These are phyloP conservation scores for Epistrophe grossulariae DNA, from an alignment of 2,888 invertebrate genomes.

Conservation along the genomic window DNA sequence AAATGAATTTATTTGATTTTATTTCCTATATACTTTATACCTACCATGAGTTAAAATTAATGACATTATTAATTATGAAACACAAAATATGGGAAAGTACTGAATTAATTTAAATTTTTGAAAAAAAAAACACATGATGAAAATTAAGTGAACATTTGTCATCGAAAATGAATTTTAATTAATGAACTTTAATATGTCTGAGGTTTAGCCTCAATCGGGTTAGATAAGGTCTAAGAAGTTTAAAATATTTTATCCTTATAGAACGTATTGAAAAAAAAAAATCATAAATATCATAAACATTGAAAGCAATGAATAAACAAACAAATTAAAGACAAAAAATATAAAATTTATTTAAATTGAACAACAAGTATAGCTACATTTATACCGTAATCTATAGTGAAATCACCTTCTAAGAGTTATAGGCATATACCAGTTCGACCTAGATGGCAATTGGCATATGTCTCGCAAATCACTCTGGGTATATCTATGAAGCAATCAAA, in stretches of 20 bases:
- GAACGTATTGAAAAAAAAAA: too few species aligned
- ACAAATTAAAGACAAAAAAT: slow-evolving; percentile 1
- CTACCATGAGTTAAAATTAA: slow-evolving; percentile 18
- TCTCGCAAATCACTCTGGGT: slow-evolving; percentile 63
- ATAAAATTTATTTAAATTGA: slow-evolving; percentile 17
- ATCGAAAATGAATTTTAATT: not conserved
- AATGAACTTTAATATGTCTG: not conserved
- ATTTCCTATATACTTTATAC: too few species aligned
- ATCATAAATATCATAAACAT: not conserved
- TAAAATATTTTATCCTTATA: not conserved
- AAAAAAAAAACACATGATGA: not conserved
- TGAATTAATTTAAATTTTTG: not conserved
- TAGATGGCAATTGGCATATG: slow-evolving; percentile 66
- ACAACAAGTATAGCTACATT: not conserved
- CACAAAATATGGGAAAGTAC: slow-evolving; percentile 25
- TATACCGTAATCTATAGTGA: slow-evolving; percentile 13
- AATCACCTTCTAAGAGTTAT: slow-evolving; percentile 36
- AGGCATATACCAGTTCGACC: slow-evolving; percentile 33
- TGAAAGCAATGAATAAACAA: not conserved
- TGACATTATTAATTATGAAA: slow-evolving; percentile 15
- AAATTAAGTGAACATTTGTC: slow-evolving; percentile 28
- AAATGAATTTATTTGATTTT: slow-evolving; percentile 26
- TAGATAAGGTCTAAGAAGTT: not conserved
- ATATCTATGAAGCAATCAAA: slow-evolving; percentile 64
- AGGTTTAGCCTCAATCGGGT: not conserved